Conservation (phyloP, 2,888 invertebrate genomes). For the Erebia aethiops region DNA sequence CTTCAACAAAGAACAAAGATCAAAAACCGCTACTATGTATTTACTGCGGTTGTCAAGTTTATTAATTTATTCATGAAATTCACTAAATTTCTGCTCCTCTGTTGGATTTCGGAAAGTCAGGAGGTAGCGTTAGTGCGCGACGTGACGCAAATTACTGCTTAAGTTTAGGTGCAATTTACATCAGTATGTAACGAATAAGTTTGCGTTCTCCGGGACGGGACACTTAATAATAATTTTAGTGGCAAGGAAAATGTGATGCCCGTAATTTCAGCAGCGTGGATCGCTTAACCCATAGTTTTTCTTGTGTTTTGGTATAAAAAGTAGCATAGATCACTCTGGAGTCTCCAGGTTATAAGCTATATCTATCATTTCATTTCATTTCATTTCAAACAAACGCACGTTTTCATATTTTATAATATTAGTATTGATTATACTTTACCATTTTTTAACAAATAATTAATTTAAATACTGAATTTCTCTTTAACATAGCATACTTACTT, state of each 20-base stretch:
- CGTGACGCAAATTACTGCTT: constrained; percentile 34
- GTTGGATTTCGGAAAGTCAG: constrained; percentile 32
- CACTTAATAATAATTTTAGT: constrained; percentile 1
- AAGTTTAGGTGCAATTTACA: constrained; percentile 27
- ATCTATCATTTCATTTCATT: no score
- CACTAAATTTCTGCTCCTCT: constrained; percentile 30
- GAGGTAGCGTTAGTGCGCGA: constrained; percentile 30
- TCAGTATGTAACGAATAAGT: constrained; percentile 10
- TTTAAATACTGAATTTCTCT: no score
- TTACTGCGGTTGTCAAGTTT: constrained; percentile 25
- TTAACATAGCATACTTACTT: no score
- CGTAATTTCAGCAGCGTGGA: not conserved
- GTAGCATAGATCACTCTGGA: no score
- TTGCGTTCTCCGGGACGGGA: not conserved
- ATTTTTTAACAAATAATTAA: no score
- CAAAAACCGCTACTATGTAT: constrained; percentile 8
- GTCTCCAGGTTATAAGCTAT: no score
- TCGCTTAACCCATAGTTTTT: no score
- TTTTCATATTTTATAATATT: no score
- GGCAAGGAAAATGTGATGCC: not conserved
- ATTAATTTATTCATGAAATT: constrained; percentile 33
- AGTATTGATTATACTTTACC: no score
- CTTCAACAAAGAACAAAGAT: constrained; percentile 3
- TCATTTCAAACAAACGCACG: no score
- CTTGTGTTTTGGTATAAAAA: no score